Evolutionary conservation across 2,797 vertebrate genomes (phyloP).

Genomic region (Australoheros facetus): DNA sequence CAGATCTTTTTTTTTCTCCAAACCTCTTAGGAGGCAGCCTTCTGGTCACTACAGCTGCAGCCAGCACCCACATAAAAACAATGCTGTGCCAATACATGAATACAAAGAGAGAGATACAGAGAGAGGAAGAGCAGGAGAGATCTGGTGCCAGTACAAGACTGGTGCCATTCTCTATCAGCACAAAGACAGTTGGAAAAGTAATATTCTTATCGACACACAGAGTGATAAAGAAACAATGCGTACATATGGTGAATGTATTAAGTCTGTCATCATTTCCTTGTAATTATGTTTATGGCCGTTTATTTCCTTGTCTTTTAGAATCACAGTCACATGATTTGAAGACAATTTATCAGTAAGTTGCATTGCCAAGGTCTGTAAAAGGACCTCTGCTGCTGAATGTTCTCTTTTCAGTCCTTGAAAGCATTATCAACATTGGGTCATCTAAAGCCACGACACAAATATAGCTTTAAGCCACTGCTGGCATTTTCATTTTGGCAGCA

Average conservation of each 20-base stretch:
- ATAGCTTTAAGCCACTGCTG: constrained; percentile 75
- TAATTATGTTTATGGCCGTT: constrained; percentile 27
- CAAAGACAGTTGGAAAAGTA: constrained; percentile 52
- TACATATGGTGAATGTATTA: constrained; percentile 13
- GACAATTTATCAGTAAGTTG: constrained; percentile 50
- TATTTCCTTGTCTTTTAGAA: constrained; percentile 44
- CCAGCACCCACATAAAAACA: constrained; percentile 61
- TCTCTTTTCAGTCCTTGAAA: constrained; percentile 57
- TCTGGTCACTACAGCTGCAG: constrained; percentile 71
- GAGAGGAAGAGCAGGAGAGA: constrained; percentile 15
- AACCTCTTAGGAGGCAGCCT: constrained; percentile 63
- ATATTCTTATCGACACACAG: constrained; percentile 45
- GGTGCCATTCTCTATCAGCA: constrained; percentile 56
- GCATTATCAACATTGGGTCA: constrained; percentile 66
- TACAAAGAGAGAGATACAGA: constrained; percentile 42
- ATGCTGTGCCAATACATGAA: constrained; percentile 47
- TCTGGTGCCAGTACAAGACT: constrained; percentile 52
- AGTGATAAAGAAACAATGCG: constrained; percentile 11
- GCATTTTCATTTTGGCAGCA: constrained; percentile 73
- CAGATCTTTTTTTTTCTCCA: constrained; percentile 28
- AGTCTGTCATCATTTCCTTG: constrained; percentile 25
- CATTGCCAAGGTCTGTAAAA: constrained; percentile 37
- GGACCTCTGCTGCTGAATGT: constrained; percentile 40
- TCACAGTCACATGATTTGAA: constrained; percentile 35
- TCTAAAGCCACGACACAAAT: constrained; percentile 69